These are phyloP conservation scores for Heliopora coerulea DNA, from an alignment of 92 coral and sea anemone genomes.

Conservation along the genomic window DNA sequence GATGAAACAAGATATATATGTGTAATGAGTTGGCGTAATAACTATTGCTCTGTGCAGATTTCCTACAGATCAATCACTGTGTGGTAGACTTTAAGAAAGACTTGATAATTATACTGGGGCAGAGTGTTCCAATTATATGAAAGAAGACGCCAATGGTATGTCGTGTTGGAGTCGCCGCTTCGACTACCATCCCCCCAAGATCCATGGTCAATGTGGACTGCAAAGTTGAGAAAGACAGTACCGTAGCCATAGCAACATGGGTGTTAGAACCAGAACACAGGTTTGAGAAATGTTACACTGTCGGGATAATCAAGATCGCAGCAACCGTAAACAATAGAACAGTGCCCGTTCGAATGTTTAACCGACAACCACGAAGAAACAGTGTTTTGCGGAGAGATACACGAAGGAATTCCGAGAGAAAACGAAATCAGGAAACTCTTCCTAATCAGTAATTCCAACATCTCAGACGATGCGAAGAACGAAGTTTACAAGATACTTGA, in stretches of 20 bases:
- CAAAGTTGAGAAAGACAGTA: constrained; percentile 30
- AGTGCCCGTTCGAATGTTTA: constrained; percentile 18
- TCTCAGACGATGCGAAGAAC: too few relatives aligned
- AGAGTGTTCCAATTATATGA: neutral
- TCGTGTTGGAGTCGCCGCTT: constrained; percentile 37
- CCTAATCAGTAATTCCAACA: too few relatives aligned
- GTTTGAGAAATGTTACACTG: constrained; percentile 18
- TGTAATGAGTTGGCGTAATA: constrained; percentile 38
- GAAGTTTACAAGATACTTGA: too few relatives aligned
- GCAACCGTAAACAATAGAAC: constrained; percentile 16
- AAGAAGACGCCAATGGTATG: constrained; percentile 17
- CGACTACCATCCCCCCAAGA: constrained; percentile 23
- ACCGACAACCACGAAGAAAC: constrained; percentile 6
- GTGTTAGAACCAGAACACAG: constrained; percentile 32
- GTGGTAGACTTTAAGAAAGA: too few relatives aligned
- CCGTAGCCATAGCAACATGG: neutral
- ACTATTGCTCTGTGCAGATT: constrained; percentile 34
- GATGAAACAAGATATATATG: constrained; percentile 6
- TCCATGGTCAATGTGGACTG: constrained; percentile 36
- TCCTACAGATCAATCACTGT: constrained; percentile 19
- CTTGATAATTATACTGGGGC: constrained; percentile 1
- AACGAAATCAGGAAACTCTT: too few relatives aligned
- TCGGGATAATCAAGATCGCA: constrained; percentile 29
- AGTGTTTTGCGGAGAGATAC: too few relatives aligned
- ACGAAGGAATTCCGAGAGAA: too few relatives aligned